Evolutionary conservation across 2,113 vertebrate species (phyloP).

Genomic region (Pipra filicauda): DNA sequence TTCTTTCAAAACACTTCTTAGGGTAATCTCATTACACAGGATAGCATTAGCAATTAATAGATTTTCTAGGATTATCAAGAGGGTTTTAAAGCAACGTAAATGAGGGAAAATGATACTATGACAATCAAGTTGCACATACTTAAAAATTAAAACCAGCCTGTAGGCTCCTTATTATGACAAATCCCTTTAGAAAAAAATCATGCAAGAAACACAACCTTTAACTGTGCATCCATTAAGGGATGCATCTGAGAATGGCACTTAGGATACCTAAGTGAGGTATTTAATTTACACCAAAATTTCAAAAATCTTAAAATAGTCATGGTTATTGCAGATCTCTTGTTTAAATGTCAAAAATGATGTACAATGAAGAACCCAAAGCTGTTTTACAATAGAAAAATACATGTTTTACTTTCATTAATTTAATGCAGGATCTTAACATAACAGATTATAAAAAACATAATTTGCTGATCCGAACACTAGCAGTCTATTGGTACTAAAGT

Average conservation of each 20-base stretch:
- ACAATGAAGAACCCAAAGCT: neutral
- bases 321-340: neutral
- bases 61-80: conserved; percentile 35
- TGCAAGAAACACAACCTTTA: neutral
- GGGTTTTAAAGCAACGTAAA: conserved; percentile 17
- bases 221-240: neutral
- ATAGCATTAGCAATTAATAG: conserved; percentile 38
- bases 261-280: neutral
- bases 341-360: neutral
- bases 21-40: conserved; percentile 8
- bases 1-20: conserved; percentile 15
- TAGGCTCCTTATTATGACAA: conserved; percentile 9
- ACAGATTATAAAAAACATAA: neutral
- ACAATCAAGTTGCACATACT: conserved; percentile 11
- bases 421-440: neutral
- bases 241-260: neutral
- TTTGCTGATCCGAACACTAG: neutral
- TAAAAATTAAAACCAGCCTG: conserved; percentile 3
- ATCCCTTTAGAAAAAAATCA: neutral
- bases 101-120: neutral
- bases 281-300: neutral
- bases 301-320: neutral
- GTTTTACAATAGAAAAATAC: neutral
- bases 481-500: neutral
- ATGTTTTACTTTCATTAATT: neutral